Conservation (phyloP, 2,797 vertebrate species). For the Benthosema pterotum region DNA sequence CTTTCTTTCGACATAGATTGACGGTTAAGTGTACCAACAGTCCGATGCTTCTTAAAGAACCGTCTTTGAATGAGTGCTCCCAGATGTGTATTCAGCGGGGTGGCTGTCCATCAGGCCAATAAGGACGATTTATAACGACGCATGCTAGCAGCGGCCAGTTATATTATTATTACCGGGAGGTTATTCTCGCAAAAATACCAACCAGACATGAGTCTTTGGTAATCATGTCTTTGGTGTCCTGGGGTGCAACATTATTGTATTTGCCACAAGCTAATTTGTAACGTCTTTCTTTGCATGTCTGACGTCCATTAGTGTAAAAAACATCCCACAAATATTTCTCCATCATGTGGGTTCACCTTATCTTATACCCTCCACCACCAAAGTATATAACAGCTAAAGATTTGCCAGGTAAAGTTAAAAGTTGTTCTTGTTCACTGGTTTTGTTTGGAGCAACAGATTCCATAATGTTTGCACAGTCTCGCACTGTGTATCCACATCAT, state of each 20-base stretch:
- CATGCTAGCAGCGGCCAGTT: constrained; percentile 17
- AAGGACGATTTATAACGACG: constrained; percentile 29
- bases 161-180: constrained; percentile 23
- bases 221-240: constrained; percentile 16
- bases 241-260: neutral
- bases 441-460: too few relatives aligned
- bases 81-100: constrained; percentile 28
- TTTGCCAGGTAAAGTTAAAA: too few relatives aligned
- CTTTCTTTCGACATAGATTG: constrained; percentile 14
- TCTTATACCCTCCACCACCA: neutral
- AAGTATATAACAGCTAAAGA: neutral
- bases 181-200: constrained; percentile 20
- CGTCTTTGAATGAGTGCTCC: constrained; percentile 14
- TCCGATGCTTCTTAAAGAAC: constrained; percentile 3
- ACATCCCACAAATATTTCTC: constrained; percentile 6
- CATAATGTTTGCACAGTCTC: too few relatives aligned
- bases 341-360: neutral
- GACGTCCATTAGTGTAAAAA: neutral
- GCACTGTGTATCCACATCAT: neutral
- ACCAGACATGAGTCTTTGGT: constrained; percentile 6
- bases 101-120: constrained; percentile 18
- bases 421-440: too few relatives aligned
- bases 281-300: neutral
- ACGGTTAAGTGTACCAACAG: neutral
- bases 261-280: constrained; percentile 2